These are phyloP conservation scores for Trichogramma evanescens DNA, from an alignment of 2,888 invertebrate genomes.

Conservation along the genomic window DNA sequence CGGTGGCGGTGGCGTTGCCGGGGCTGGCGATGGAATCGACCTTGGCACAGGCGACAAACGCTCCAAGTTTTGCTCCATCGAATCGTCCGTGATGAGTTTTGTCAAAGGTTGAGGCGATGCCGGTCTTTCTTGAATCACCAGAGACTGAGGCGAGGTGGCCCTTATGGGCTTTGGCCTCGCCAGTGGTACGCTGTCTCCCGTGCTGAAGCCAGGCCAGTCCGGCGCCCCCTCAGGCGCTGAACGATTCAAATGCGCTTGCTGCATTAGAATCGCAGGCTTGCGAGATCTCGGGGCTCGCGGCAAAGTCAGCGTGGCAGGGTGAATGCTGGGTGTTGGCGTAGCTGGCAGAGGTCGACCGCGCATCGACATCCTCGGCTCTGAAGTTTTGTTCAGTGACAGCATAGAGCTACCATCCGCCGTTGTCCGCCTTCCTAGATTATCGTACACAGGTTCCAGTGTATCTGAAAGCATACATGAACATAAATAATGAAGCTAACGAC, in stretches of 20 bases:
- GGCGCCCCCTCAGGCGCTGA: conserved; percentile 47
- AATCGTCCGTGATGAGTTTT: too few relatives aligned
- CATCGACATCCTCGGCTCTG: conserved; percentile 54
- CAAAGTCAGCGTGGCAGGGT: not conserved
- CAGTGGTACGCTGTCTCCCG: too few relatives aligned
- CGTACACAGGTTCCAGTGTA: conserved; percentile 72
- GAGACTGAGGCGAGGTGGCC: too few relatives aligned
- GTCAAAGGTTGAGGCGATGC: too few relatives aligned
- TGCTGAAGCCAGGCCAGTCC: conserved; percentile 41
- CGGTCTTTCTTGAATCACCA: too few relatives aligned
- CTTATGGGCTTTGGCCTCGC: too few relatives aligned
- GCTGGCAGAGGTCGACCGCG: conserved; percentile 60
- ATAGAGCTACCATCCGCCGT: conserved; percentile 80
- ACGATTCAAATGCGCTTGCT: conserved; percentile 31
- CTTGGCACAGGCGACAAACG: too few relatives aligned
- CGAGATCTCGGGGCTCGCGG: conserved; percentile 20
- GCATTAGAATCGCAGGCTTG: not conserved
- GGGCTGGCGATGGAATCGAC: too few relatives aligned
- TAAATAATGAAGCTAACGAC: too few relatives aligned
- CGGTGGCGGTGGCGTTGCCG: too few relatives aligned
- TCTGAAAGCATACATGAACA: conserved; percentile 36
- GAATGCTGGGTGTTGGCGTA: conserved; percentile 47
- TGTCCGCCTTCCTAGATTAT: conserved; percentile 76
- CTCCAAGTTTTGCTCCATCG: too few relatives aligned
- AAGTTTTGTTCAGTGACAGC: conserved; percentile 68